Evolutionary conservation across 2,113 vertebrate species (phyloP).

Genomic region (Argyrosomus japonicus): DNA sequence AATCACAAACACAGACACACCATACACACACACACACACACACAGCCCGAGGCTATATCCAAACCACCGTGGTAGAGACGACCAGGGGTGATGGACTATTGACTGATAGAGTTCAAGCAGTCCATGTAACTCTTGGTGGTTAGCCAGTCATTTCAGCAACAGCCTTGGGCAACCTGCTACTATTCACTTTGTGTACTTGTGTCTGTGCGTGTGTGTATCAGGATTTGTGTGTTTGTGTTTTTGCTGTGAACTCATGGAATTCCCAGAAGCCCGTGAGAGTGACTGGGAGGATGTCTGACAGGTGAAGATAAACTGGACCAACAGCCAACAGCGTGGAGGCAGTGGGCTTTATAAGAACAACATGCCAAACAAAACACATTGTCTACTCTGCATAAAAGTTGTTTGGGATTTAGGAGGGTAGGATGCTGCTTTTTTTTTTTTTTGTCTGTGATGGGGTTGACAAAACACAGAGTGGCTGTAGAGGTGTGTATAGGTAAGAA

Average conservation of each 20-base stretch:
- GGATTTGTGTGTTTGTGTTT: slow-evolving; percentile 38
- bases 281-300: slow-evolving; percentile 61
- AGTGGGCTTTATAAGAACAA: slow-evolving; percentile 20
- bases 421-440: background rate
- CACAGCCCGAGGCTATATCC: slow-evolving; percentile 66
- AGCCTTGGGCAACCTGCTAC: slow-evolving; percentile 63
- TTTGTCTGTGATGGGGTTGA: slow-evolving; percentile 16
- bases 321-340: slow-evolving; percentile 23
- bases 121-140: slow-evolving; percentile 67
- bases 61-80: slow-evolving; percentile 58
- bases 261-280: slow-evolving; percentile 51
- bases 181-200: slow-evolving; percentile 12
- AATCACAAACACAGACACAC: slow-evolving; percentile 50
- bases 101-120: slow-evolving; percentile 70
- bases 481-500: slow-evolving; percentile 10
- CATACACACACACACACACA: slow-evolving; percentile 35
- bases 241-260: slow-evolving; percentile 45
- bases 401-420: slow-evolving; percentile 17
- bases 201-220: background rate
- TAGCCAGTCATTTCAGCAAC: slow-evolving; percentile 69
- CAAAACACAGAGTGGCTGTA: background rate
- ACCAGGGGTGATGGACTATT: slow-evolving; percentile 69
- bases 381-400: slow-evolving; percentile 44
- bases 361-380: slow-evolving; percentile 35
- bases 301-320: slow-evolving; percentile 68